Base-by-base conservation (phyloP, 2,113 vertebrate genomes). In the Cercopithecus mona region DNA sequence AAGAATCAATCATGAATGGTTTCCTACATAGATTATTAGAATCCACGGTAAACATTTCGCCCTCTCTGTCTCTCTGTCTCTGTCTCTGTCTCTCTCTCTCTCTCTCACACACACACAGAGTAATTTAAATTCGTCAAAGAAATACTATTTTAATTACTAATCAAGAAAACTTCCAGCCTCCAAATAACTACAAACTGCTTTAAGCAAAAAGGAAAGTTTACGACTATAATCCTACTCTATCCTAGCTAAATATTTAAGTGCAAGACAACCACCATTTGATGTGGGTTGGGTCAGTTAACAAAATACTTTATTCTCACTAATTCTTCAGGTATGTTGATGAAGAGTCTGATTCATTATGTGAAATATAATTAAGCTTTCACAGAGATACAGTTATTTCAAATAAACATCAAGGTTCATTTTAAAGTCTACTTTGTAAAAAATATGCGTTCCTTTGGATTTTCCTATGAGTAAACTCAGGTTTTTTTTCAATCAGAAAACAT, bases 121-220 rank as follows among this genome's bases (percentile, higher is more conserved):
- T 55, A 52, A 92, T 57, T 90, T 92, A 72, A 66, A 57, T 72
- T 94, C 61, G 35, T 79, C 45, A 83, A 87, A 79, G 18, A 93
- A 76, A 92, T 92, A 89, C 25, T 87, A 50, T 64, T 92, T 97
- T 82, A 94, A 90, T 87, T 78, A 25, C 14, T 89, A 82, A 82
- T 23, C 18, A 81, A 81, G 22, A 73, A 73, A 38, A 40, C 25
- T 90, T 91, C 23, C 40, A 38, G 25, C 32, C 84, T 68, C 66
- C 66, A 92, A 2, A 52, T 78, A 89, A 78, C 20, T 78, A 70
- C 1, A 50, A 81, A 85, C 3, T 57, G 22, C 45, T 83, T 87
- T 88, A 81, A 23, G 50, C 27, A 4, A 38, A 96, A 95, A 96
- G 16, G 8, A 38, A 80, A 88, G 17, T 55, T 23, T 90, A 88